A percentile compares a stretch with the other conserved stretches of the same genome.
phyloP scores from a whole-genome alignment of 1,140 invertebrate genomes.

The Heliconius nattereri region DNA sequence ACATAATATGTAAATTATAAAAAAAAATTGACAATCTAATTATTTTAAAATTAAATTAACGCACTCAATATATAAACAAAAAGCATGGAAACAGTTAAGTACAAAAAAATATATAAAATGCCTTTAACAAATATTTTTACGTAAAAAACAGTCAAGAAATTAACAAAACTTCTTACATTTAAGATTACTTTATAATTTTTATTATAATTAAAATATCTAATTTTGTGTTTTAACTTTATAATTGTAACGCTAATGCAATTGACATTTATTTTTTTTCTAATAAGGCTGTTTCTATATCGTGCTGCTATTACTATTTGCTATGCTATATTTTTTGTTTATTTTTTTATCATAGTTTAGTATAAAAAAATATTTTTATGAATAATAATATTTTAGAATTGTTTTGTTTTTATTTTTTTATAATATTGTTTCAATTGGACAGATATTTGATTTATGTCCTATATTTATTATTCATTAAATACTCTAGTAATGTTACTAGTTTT shows the following conservation, averaged over 20 bases:
- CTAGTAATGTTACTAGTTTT: no score
- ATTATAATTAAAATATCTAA: slow-evolving; percentile 6
- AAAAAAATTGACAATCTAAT: no score
- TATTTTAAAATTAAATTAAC: no score
- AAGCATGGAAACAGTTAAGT: neutral
- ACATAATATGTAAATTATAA: no score
- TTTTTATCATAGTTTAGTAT: neutral
- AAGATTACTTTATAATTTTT: no score
- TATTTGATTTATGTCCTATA: no score
- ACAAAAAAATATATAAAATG: neutral
- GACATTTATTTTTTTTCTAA: slow-evolving; percentile 14
- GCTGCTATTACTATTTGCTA: slow-evolving; percentile 7
- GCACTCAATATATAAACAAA: neutral
- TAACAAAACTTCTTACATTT: no score
- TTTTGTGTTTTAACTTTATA: neutral
- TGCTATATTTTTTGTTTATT: neutral
- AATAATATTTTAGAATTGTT: neutral
- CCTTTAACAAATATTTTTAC: neutral
- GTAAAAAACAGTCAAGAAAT: neutral
- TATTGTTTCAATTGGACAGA: no score
- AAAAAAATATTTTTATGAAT: neutral
- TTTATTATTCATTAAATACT: no score
- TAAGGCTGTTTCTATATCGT: slow-evolving; percentile 2
- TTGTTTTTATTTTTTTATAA: neutral
- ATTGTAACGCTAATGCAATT: slow-evolving; percentile 17